Percentiles rank a stretch among this genome's conserved stretches.
Evolutionary conservation across 23 tunicate genomes (phyloP).

Genomic region (Botrylloides violaceus): DNA sequence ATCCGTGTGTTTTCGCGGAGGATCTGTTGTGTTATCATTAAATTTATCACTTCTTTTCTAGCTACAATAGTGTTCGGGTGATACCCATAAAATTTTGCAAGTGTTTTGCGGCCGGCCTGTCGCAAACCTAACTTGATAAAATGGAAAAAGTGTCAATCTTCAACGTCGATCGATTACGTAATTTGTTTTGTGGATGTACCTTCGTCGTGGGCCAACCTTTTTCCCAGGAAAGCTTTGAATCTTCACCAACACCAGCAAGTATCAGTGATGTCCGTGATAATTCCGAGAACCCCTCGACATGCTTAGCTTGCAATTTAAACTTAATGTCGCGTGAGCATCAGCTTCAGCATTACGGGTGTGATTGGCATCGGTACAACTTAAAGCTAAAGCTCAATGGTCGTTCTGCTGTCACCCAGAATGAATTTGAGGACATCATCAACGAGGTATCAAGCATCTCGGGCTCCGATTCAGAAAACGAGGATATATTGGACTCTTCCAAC

Average conservation of each 20-base stretch:
- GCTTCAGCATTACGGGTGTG: conserved; percentile 49
- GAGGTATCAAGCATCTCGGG: conserved; percentile 68
- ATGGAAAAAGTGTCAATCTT: neutral
- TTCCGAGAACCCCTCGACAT: conserved; percentile 13
- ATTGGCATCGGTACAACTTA: conserved; percentile 80
- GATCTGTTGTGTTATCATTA: no score
- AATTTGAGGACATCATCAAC: conserved; percentile 47
- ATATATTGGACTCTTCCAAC: neutral
- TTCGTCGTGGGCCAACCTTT: no score
- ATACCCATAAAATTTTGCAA: no score
- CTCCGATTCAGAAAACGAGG: conserved; percentile 35
- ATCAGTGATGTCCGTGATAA: no score
- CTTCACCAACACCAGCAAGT: no score
- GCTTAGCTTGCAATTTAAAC: conserved; percentile 55
- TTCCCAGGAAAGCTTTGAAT: no score
- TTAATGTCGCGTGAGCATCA: conserved; percentile 37
- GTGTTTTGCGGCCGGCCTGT: no score
- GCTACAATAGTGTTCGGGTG: no score
- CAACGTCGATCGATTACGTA: neutral
- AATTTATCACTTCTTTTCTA: no score
- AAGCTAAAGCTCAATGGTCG: conserved; percentile 40
- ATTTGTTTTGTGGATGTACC: no score
- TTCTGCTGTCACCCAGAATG: conserved; percentile 31
- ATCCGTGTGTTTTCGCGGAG: no score
- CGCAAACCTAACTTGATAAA: no score